Percentiles rank a stretch among this genome's conserved stretches.
Evolutionary conservation across 2,113 vertebrate species (phyloP).

Genomic region (Hemiscyllium ocellatum): DNA sequence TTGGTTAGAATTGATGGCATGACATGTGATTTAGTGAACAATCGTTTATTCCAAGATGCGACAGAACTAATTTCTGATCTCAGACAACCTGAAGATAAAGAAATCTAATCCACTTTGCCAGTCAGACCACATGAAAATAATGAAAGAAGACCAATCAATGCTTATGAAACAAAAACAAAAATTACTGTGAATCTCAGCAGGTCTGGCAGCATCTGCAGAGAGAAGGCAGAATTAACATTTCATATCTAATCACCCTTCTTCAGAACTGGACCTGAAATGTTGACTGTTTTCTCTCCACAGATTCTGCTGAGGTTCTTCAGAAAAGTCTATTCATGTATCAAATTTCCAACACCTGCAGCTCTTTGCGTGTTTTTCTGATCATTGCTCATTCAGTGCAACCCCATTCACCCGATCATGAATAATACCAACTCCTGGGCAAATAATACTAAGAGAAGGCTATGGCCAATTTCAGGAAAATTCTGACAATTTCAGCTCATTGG

Average conservation of each 20-base stretch:
- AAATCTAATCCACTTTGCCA: not conserved
- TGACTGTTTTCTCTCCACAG: no score
- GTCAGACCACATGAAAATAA: not conserved
- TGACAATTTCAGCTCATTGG: not conserved
- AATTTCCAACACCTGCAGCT: no score
- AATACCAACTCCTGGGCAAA: not conserved
- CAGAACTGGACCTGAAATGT: no score
- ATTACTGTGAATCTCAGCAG: no score
- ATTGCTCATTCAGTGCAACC: not conserved
- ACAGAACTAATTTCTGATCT: not conserved
- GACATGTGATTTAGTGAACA: not conserved
- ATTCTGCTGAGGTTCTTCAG: no score
- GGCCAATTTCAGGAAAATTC: not conserved
- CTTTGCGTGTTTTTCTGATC: no score
- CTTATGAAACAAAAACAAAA: no score
- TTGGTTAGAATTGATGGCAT: not conserved
- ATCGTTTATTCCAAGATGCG: not conserved
- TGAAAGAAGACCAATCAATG: not conserved
- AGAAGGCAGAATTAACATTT: no score
- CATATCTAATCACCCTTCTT: no score
- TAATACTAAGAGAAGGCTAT: not conserved
- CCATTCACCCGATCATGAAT: not conserved
- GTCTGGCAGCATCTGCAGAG: no score
- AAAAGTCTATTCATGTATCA: no score
- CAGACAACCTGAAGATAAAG: not conserved